Evolutionary conservation across 2,888 invertebrate species (phyloP).

Genomic region (Anaspis maculata): DNA sequence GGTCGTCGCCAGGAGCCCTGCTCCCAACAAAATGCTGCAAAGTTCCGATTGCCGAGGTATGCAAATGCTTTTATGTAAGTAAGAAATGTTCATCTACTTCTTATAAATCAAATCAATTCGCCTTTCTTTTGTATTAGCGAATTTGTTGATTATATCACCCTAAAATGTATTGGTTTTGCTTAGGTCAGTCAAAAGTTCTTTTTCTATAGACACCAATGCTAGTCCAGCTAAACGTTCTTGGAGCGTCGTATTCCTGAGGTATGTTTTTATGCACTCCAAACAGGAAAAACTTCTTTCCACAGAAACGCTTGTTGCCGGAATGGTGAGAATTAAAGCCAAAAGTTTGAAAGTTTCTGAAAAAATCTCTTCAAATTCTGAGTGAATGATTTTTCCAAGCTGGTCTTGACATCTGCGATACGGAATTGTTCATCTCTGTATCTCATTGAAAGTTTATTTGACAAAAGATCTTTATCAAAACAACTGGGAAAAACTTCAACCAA

Average conservation of each 20-base stretch:
- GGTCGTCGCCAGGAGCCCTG: no score
- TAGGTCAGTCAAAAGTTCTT: conserved; percentile 1
- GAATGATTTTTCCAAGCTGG: neutral
- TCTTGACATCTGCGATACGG: no score
- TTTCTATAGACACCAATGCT: conserved; percentile 3
- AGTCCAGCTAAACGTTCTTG: conserved; percentile 5
- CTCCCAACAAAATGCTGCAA: no score
- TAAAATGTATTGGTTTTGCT: conserved; percentile 1
- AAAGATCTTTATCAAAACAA: conserved; percentile 8
- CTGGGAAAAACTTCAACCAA: conserved; percentile 8
- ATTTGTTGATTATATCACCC: neutral
- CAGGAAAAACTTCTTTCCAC: conserved; percentile 11
- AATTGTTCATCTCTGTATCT: conserved; percentile 1
- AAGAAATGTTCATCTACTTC: neutral
- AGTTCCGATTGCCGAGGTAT: no score
- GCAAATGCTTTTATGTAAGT: no score
- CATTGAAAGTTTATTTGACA: conserved; percentile 5
- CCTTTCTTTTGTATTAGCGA: neutral
- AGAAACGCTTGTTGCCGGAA: conserved; percentile 12
- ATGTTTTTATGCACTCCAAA: conserved; percentile 11
- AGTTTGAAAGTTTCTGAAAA: conserved; percentile 11
- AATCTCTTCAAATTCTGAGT: conserved; percentile 4
- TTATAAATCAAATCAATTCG: conserved; percentile 3
- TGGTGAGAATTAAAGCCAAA: conserved; percentile 9
- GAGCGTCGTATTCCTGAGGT: conserved; percentile 4